Evolutionary conservation across 2,888 invertebrate genomes (phyloP).

Genomic region (Drosophila prolongata): DNA sequence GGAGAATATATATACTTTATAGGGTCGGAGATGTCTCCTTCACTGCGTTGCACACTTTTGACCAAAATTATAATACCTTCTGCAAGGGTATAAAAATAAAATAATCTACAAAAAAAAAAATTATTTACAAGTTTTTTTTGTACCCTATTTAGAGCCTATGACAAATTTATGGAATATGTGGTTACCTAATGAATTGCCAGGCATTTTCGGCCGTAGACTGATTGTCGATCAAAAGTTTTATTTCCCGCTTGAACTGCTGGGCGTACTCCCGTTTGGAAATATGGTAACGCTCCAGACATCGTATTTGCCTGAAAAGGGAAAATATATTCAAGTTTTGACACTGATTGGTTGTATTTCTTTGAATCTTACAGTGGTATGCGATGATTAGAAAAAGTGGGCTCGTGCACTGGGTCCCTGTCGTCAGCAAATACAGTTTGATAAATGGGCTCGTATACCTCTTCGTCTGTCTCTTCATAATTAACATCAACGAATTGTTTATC

Average conservation of each 20-base stretch:
- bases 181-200: conserved; percentile 53
- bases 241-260: conserved; percentile 59
- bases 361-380: conserved; percentile 27
- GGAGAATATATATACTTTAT: too few species aligned
- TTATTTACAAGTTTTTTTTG: too few species aligned
- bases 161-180: too few species aligned
- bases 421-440: conserved; percentile 14
- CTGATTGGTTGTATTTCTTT: too few species aligned
- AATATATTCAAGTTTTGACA: conserved; percentile 4
- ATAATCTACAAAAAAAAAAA: too few species aligned
- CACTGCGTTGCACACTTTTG: too few species aligned
- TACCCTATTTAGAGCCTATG: too few species aligned
- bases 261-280: neutral
- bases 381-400: conserved; percentile 27
- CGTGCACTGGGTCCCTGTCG: neutral
- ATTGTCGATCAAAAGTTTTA: conserved; percentile 43
- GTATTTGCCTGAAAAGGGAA: conserved; percentile 6
- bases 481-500: neutral
- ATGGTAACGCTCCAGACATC: conserved; percentile 26
- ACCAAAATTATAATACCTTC: too few species aligned
- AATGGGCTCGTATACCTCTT: neutral
- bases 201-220: conserved; percentile 55
- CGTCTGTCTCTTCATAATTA: accelerated
- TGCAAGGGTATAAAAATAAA: too few species aligned
- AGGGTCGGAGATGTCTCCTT: too few species aligned